These are phyloP conservation scores for Epirrhoe alternata DNA, from an alignment of 2,888 invertebrate genomes.

Conservation along the genomic window DNA sequence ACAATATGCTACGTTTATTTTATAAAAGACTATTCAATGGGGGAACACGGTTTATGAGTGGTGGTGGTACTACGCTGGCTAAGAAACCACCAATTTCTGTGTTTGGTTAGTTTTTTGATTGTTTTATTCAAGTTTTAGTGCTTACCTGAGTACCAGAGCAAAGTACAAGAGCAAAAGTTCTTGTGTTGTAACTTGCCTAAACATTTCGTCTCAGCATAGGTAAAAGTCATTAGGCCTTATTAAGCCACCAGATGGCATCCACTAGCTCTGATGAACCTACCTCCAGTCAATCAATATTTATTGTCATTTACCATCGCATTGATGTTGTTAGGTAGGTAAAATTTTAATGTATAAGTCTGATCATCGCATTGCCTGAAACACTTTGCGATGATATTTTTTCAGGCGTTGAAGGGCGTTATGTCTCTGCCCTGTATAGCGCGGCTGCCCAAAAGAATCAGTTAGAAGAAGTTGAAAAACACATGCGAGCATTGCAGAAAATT, in stretches of 20 bases:
- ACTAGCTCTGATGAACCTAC: too few relatives aligned
- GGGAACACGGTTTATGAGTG: slow-evolving; percentile 17
- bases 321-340: too few relatives aligned
- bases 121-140: not conserved
- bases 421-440: slow-evolving; percentile 70
- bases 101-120: slow-evolving; percentile 57
- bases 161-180: too few relatives aligned
- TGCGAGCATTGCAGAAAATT: slow-evolving; percentile 55
- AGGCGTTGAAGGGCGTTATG: slow-evolving; percentile 74
- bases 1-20: slow-evolving; percentile 55
- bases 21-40: slow-evolving; percentile 51
- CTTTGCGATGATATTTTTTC: not conserved
- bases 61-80: slow-evolving; percentile 29
- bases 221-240: too few relatives aligned
- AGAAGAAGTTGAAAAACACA: slow-evolving; percentile 62
- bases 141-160: too few relatives aligned
- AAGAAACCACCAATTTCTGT: slow-evolving; percentile 63
- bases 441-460: slow-evolving; percentile 62
- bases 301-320: too few relatives aligned
- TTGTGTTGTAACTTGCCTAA: too few relatives aligned
- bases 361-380: not conserved
- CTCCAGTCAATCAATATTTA: too few relatives aligned
- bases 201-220: too few relatives aligned
- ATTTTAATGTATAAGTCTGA: too few relatives aligned
- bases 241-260: too few relatives aligned